Percentiles rank a stretch among this genome's conserved stretches.
Conservation (phyloP, 1,140 invertebrate genomes). For the Bombus waltoni region DNA sequence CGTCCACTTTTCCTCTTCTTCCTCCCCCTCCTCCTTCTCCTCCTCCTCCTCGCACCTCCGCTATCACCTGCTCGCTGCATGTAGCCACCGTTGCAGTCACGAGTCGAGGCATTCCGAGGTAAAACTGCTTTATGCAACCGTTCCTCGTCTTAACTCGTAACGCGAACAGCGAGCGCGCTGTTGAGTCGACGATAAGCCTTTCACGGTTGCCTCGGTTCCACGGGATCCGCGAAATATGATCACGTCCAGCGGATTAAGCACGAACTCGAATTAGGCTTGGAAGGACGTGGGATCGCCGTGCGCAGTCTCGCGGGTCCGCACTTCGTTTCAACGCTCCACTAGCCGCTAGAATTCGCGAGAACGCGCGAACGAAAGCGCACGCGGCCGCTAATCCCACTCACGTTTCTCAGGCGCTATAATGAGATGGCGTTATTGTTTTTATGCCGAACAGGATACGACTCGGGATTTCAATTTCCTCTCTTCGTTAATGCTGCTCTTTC, state of each 20-base stretch:
- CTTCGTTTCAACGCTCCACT: not conserved
- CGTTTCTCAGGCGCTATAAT: slow-evolving; percentile 18
- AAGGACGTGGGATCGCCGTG: not conserved
- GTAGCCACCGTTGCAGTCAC: not conserved
- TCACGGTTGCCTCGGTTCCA: slow-evolving; percentile 55
- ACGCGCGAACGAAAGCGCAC: slow-evolving; percentile 11
- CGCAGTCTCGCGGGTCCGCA: not conserved
- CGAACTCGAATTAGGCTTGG: slow-evolving; percentile 48
- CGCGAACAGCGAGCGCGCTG: not conserved
- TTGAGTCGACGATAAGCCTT: slow-evolving; percentile 57
- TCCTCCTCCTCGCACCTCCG: slow-evolving; percentile 11
- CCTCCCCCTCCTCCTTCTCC: not conserved
- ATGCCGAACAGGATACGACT: slow-evolving; percentile 7
- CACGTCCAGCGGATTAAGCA: slow-evolving; percentile 60
- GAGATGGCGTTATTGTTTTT: slow-evolving; percentile 33
- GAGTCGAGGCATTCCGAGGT: slow-evolving; percentile 4
- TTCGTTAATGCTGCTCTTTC: not conserved
- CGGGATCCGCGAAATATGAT: slow-evolving; percentile 64
- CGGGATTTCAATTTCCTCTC: slow-evolving; percentile 30
- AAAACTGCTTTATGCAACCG: slow-evolving; percentile 47
- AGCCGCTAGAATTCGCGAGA: not conserved
- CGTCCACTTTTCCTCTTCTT: not conserved
- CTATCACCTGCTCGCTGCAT: not conserved
- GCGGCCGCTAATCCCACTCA: slow-evolving; percentile 4
- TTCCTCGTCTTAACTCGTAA: slow-evolving; percentile 39